A percentile compares a stretch with the other conserved stretches of the same genome.
Evolutionary conservation across 1,140 invertebrate genomes (phyloP).

Genomic region (Neuroterus valhalla): DNA sequence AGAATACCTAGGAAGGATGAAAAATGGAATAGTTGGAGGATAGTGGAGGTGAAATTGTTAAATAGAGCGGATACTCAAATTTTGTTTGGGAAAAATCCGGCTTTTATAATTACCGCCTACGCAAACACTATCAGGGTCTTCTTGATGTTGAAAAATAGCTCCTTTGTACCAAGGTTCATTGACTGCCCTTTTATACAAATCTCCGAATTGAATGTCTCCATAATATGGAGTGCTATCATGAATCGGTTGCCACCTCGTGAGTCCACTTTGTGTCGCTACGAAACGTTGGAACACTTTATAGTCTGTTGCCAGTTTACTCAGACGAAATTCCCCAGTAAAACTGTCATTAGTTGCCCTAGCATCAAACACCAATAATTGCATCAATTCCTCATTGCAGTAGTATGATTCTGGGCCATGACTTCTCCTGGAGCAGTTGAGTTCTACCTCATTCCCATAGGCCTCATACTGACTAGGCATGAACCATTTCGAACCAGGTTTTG

Average conservation of each 20-base stretch:
- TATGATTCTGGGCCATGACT: conserved; percentile 82
- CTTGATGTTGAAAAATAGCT: conserved; percentile 89
- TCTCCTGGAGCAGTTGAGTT: conserved; percentile 77
- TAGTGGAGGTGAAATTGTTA: no score
- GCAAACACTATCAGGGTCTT: conserved; percentile 79
- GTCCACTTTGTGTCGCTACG: conserved; percentile 90
- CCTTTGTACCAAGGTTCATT: conserved; percentile 95
- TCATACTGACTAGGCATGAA: conserved; percentile 33
- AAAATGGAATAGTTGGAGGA: no score
- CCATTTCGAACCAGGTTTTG: background rate
- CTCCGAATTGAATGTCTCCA: conserved; percentile 83
- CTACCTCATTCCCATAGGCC: conserved; percentile 39
- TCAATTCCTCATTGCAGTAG: conserved; percentile 89
- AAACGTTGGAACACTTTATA: conserved; percentile 86
- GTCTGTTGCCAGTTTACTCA: conserved; percentile 75
- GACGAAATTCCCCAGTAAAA: conserved; percentile 79
- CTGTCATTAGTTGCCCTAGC: conserved; percentile 86
- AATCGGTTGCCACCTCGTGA: conserved; percentile 85
- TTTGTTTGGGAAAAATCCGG: no score
- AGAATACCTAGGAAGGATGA: no score
- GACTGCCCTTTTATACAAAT: conserved; percentile 85
- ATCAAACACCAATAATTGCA: conserved; percentile 91
- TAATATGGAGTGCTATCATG: conserved; percentile 34
- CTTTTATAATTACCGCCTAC: conserved; percentile 59
- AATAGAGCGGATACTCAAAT: no score